Conservation (phyloP, 2,113 vertebrate genomes). For the Puntigrus tetrazona region DNA sequence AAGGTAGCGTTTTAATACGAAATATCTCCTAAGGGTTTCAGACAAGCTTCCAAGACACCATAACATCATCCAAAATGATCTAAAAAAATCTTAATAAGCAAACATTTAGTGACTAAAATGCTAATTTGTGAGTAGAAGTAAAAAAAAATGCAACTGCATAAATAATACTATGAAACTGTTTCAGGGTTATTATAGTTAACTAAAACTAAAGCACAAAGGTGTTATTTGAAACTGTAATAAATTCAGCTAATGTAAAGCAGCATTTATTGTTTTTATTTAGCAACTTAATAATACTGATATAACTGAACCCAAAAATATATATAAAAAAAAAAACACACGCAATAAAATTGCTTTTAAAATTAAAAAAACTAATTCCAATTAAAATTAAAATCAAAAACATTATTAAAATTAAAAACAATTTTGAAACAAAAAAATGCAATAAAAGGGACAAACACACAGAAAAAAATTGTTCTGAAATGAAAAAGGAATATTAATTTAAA, state of each 20-base stretch:
- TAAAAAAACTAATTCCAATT: not conserved
- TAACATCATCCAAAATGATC: not conserved
- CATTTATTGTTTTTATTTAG: not conserved
- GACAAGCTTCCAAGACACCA: not conserved
- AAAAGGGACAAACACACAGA: too few species aligned
- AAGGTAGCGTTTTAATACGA: not conserved
- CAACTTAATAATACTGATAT: not conserved
- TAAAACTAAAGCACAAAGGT: not conserved
- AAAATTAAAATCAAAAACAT: not conserved
- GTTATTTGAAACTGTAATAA: not conserved
- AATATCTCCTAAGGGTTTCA: slow-evolving; percentile 6
- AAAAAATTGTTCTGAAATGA: too few species aligned
- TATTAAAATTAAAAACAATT: too few species aligned
- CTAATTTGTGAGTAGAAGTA: not conserved
- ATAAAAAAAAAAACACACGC: not conserved
- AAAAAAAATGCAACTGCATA: not conserved
- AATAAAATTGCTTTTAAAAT: too few species aligned
- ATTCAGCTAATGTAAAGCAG: not conserved
- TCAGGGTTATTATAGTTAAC: not conserved
- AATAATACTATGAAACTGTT: not conserved
- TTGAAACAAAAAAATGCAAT: too few species aligned
- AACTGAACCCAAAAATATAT: not conserved
- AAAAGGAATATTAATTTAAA: not conserved
- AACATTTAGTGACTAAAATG: not conserved
- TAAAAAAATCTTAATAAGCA: not conserved